A percentile compares a stretch with the other conserved stretches of the same genome.
Evolutionary conservation across 2,797 vertebrate species (phyloP).

Genomic region (Dendrocincla fuliginosa): DNA sequence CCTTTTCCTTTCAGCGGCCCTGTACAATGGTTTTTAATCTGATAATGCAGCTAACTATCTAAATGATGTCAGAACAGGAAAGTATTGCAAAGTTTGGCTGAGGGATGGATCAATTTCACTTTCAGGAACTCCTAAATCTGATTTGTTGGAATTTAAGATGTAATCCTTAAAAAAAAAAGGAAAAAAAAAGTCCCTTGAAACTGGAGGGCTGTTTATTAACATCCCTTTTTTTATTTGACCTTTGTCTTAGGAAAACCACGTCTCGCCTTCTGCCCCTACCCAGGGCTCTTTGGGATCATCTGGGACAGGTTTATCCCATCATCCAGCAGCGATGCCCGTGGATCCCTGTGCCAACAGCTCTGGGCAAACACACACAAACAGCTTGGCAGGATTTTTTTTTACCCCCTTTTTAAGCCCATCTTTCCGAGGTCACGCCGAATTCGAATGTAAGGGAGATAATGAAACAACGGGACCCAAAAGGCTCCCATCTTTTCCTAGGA

Average conservation of each 20-base stretch:
- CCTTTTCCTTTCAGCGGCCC: constrained; percentile 78
- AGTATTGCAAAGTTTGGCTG: constrained; percentile 83
- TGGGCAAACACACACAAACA: not conserved
- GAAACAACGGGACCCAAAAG: constrained; percentile 18
- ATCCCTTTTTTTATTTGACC: constrained; percentile 73
- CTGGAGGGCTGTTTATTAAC: constrained; percentile 80
- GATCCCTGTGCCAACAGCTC: rapidly evolving
- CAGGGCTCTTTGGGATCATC: not conserved
- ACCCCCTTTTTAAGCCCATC: not conserved
- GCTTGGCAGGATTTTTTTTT: not conserved
- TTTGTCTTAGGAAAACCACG: constrained; percentile 74
- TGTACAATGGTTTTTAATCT: constrained; percentile 84
- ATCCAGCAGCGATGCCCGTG: rapidly evolving
- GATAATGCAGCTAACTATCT: constrained; percentile 83
- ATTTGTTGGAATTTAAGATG: constrained; percentile 88
- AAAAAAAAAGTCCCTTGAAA: constrained; percentile 75
- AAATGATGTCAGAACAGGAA: constrained; percentile 83
- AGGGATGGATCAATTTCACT: constrained; percentile 88
- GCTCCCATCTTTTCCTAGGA: constrained; percentile 15
- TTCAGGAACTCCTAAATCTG: constrained; percentile 86
- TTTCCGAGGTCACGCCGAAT: not conserved
- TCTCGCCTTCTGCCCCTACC: not conserved
- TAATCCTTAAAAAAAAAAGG: constrained; percentile 79
- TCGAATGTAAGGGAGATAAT: not conserved
- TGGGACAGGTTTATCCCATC: rapidly evolving